These are phyloP conservation scores for Pachydiplax longipennis DNA, from an alignment of 2,888 invertebrate species.

Conservation along the genomic window DNA sequence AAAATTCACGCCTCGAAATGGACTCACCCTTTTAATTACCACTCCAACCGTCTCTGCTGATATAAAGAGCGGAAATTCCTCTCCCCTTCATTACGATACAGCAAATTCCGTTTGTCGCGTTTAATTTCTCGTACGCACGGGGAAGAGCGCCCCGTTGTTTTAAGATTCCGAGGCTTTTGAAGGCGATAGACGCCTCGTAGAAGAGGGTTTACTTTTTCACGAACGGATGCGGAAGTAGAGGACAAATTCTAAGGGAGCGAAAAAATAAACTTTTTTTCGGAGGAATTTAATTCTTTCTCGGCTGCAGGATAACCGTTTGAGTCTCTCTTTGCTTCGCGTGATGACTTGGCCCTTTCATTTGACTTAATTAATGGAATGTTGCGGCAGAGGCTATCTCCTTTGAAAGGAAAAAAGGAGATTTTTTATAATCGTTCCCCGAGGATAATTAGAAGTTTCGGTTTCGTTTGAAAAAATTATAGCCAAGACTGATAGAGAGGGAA, in stretches of 20 bases:
- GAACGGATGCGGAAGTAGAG: neutral
- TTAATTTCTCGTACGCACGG: neutral
- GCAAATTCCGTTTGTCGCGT: slow-evolving; percentile 27
- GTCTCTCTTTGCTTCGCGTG: neutral
- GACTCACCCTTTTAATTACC: slow-evolving; percentile 38
- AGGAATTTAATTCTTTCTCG: neutral
- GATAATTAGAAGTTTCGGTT: neutral
- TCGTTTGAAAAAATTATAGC: neutral
- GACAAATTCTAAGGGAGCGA: neutral
- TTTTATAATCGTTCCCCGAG: neutral
- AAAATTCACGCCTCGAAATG: slow-evolving; percentile 40
- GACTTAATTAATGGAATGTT: neutral
- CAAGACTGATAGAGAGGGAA: neutral
- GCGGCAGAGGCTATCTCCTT: neutral
- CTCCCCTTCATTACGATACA: slow-evolving; percentile 21
- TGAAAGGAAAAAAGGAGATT: neutral
- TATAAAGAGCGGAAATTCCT: neutral
- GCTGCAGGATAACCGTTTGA: neutral
- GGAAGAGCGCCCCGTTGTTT: neutral
- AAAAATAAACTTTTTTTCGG: neutral
- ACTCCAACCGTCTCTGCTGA: neutral
- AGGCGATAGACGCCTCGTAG: neutral
- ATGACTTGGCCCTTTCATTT: neutral
- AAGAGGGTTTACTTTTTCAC: neutral
- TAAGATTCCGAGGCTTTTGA: neutral